Evolutionary conservation across 1,140 invertebrate genomes (phyloP).

Genomic region (Ladona fulva): DNA sequence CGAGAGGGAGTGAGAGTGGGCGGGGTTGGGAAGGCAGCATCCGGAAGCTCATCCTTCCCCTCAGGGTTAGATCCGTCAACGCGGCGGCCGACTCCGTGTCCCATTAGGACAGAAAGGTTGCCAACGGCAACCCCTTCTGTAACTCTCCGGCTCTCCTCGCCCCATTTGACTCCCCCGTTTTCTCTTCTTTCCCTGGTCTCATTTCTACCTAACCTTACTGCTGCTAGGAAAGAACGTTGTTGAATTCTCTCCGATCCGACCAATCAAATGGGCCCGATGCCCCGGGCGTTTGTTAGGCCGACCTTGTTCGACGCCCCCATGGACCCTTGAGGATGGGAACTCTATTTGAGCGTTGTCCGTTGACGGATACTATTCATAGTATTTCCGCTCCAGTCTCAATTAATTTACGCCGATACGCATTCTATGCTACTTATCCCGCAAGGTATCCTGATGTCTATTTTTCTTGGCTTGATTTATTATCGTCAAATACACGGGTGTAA

Average conservation of each 20-base stretch:
- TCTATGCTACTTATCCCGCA: too few species aligned
- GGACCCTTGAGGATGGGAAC: too few species aligned
- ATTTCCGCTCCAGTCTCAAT: too few species aligned
- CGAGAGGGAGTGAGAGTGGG: too few species aligned
- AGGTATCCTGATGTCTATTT: too few species aligned
- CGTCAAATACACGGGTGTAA: too few species aligned
- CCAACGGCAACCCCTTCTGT: neutral
- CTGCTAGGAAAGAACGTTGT: neutral
- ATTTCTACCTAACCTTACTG: neutral
- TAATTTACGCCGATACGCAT: too few species aligned
- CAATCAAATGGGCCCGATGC: neutral
- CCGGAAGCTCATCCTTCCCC: conserved; percentile 1
- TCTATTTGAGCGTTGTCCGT: too few species aligned
- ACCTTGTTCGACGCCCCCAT: too few species aligned
- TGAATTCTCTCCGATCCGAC: neutral
- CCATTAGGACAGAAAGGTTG: conserved; percentile 4
- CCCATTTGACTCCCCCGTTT: neutral
- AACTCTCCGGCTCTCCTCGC: neutral
- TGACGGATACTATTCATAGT: too few species aligned
- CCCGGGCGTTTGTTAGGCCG: neutral
- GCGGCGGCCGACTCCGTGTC: neutral
- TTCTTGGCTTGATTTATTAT: too few species aligned
- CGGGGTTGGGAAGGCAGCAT: neutral
- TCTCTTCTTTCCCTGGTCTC: too few species aligned
- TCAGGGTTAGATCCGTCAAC: neutral